Evolutionary conservation across 2,797 vertebrate genomes (phyloP).

Genomic region (Acridotheres tristis): DNA sequence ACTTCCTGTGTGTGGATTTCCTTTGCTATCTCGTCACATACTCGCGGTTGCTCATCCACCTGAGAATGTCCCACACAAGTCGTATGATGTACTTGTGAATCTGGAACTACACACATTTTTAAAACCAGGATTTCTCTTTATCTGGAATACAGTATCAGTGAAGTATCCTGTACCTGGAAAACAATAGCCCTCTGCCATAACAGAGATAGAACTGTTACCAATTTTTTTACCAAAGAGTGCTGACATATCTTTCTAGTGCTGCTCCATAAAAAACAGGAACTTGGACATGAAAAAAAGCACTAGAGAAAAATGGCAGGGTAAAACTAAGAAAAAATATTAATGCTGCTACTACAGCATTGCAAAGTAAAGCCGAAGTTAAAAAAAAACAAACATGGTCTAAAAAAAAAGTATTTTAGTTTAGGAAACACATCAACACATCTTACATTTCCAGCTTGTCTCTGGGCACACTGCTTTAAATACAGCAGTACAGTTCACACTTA

Average conservation of each 20-base stretch:
- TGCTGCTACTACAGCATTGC: background rate
- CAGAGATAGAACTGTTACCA: background rate
- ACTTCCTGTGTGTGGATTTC: slow-evolving; percentile 74
- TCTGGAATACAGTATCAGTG: background rate
- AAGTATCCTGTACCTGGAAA: background rate
- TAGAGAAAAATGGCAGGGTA: background rate
- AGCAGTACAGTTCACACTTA: background rate
- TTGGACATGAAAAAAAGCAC: background rate
- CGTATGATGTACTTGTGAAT: slow-evolving; percentile 59
- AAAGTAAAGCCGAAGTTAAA: background rate
- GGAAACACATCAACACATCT: background rate
- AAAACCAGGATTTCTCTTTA: background rate
- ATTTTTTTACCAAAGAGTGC: background rate
- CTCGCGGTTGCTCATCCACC: slow-evolving; percentile 72
- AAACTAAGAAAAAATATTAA: background rate
- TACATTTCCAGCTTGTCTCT: background rate
- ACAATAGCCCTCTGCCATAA: background rate
- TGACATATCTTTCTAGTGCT: background rate
- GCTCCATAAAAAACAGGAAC: background rate
- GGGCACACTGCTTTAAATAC: background rate
- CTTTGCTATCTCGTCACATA: slow-evolving; percentile 70
- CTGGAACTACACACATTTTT: slow-evolving; percentile 69
- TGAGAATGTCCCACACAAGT: slow-evolving; percentile 65
- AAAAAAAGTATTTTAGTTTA: background rate
- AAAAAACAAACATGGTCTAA: background rate